These are phyloP conservation scores for Orius insidiosus DNA, from an alignment of 1,140 invertebrate genomes.

Conservation along the genomic window DNA sequence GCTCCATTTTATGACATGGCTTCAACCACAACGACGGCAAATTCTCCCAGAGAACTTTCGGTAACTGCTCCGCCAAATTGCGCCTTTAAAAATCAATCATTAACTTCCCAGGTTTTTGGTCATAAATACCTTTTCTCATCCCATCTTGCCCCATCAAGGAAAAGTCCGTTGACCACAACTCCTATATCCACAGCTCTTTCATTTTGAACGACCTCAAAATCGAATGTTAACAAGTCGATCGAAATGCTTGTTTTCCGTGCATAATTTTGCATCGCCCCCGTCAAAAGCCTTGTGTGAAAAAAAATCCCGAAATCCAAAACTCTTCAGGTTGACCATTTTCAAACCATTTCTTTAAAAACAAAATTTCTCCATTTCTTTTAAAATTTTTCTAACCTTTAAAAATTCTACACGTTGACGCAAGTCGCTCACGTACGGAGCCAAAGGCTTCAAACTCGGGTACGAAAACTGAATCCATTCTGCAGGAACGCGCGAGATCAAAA, in stretches of 20 bases:
- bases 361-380: conserved; percentile 26
- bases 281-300: conserved; percentile 88
- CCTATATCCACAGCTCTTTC: conserved; percentile 45
- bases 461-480: conserved; percentile 60
- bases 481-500: conserved; percentile 61
- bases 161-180: conserved; percentile 67
- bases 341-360: conserved; percentile 45
- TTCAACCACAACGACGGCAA: conserved; percentile 59
- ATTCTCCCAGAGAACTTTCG: conserved; percentile 63
- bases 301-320: conserved; percentile 91
- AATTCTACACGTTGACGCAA: conserved; percentile 62
- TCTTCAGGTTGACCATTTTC: conserved; percentile 54
- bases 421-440: conserved; percentile 71
- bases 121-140: conserved; percentile 35
- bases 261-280: conserved; percentile 80
- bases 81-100: conserved; percentile 23
- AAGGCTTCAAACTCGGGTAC: conserved; percentile 79
- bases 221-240: conserved; percentile 70
- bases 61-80: conserved; percentile 52
- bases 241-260: conserved; percentile 73
- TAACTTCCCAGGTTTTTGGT: too few species aligned
- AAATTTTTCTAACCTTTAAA: conserved; percentile 33
- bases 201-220: conserved; percentile 46
- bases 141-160: conserved; percentile 72
- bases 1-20: conserved; percentile 22